Conservation (phyloP, 2,797 vertebrate genomes). For the Lateolabrax maculatus region DNA sequence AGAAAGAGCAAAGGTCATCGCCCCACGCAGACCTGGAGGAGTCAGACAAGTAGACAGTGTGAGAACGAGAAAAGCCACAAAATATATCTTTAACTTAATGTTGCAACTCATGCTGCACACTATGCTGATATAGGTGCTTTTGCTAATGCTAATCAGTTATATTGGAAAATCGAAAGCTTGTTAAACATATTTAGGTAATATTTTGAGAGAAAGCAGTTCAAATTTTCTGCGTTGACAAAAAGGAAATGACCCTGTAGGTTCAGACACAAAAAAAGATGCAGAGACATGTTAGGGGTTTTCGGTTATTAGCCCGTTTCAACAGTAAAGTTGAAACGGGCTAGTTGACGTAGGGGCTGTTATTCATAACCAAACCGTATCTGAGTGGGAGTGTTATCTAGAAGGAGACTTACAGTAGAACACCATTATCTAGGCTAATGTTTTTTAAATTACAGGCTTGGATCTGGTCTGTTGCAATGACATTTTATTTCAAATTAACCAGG, state of each 20-base stretch:
- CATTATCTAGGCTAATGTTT: neutral
- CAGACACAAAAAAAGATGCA: neutral
- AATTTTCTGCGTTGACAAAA: neutral
- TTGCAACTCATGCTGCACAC: neutral
- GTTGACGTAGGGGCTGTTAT: neutral
- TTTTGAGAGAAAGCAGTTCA: neutral
- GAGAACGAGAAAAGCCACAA: neutral
- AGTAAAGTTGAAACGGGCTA: slow-evolving; percentile 28
- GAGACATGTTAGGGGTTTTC: neutral
- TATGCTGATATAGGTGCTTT: neutral
- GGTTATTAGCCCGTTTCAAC: neutral
- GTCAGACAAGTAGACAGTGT: neutral
- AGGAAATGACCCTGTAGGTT: neutral
- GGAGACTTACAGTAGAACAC: neutral
- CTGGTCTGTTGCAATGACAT: neutral
- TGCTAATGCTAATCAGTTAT: neutral
- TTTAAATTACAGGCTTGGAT: slow-evolving; percentile 1
- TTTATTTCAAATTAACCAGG: neutral
- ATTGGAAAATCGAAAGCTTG: neutral
- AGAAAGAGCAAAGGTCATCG: slow-evolving; percentile 97
- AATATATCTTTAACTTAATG: neutral
- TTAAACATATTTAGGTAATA: neutral
- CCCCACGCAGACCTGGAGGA: slow-evolving; percentile 92
- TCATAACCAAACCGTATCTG: slow-evolving; percentile 3
- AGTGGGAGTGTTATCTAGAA: slow-evolving; percentile 5